Percentiles rank a stretch among this genome's conserved stretches.
phyloP scores from a whole-genome alignment of 2,888 invertebrate genomes.

The Drosophila setosimentum region DNA sequence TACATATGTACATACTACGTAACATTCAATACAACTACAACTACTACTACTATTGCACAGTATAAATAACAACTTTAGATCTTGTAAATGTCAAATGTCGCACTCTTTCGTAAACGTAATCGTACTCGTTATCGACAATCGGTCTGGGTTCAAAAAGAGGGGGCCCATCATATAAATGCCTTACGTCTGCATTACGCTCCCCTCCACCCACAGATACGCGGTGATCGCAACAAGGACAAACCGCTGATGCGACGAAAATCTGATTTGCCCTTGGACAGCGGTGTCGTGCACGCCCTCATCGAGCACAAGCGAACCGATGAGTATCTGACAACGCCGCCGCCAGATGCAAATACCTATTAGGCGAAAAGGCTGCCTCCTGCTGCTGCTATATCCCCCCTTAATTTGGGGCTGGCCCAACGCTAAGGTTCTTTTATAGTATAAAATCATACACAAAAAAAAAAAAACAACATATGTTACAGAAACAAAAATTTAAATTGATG shows the following conservation, averaged over 20 bases:
- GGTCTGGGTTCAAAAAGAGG: constrained; percentile 23
- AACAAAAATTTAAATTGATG: constrained; percentile 27
- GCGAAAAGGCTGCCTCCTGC: neutral
- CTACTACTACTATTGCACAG: constrained; percentile 6
- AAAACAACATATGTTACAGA: constrained; percentile 19
- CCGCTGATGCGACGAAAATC: constrained; percentile 97
- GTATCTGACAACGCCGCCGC: constrained; percentile 93
- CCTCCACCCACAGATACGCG: constrained; percentile 78
- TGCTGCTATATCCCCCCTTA: constrained; percentile 5
- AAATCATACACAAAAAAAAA: constrained; percentile 11
- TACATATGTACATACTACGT: constrained; percentile 3
- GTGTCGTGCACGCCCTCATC: constrained; percentile 95
- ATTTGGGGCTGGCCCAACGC: constrained; percentile 54
- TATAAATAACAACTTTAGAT: constrained; percentile 23
- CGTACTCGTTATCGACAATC: constrained; percentile 37
- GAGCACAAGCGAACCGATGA: constrained; percentile 97
- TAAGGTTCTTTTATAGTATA: constrained; percentile 51
- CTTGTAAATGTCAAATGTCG: constrained; percentile 46
- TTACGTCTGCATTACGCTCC: constrained; percentile 62
- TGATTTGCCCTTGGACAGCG: constrained; percentile 96
- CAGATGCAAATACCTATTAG: constrained; percentile 95
- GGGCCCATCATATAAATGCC: constrained; percentile 35
- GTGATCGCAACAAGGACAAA: constrained; percentile 91
- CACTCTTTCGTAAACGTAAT: constrained; percentile 34
- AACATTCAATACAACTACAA: constrained; percentile 16